A percentile compares a stretch with the other conserved stretches of the same genome.
Conservation (phyloP, 1,140 invertebrate species). For the Drosophila bifasciata region DNA sequence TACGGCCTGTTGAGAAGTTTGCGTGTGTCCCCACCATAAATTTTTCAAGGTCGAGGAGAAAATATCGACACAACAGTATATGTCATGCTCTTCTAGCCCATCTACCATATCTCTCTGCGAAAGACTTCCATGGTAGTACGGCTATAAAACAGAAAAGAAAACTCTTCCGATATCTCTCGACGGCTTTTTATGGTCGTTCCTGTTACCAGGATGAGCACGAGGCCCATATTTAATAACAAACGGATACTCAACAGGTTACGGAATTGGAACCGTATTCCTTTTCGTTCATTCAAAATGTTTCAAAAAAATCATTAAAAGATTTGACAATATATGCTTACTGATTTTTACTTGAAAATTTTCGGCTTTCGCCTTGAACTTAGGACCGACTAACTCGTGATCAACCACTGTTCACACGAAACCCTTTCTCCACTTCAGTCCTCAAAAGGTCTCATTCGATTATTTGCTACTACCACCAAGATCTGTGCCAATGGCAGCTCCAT, state of each 20-base stretch:
- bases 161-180: conserved; percentile 62
- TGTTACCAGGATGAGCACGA: conserved; percentile 48
- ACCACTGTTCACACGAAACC: conserved; percentile 96
- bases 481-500: too few relatives aligned
- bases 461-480: too few relatives aligned
- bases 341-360: conserved; percentile 54
- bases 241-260: conserved; percentile 86
- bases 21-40: conserved; percentile 31
- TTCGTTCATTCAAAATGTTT: conserved; percentile 83
- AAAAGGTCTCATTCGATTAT: too few relatives aligned
- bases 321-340: too few relatives aligned
- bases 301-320: background rate
- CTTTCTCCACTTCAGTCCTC: too few relatives aligned
- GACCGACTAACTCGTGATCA: conserved; percentile 95
- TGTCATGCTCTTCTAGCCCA: conserved; percentile 45
- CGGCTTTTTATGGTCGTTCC: conserved; percentile 56
- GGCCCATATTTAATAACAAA: conserved; percentile 57
- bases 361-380: conserved; percentile 89
- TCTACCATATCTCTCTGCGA: conserved; percentile 24
- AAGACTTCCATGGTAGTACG: conserved; percentile 56
- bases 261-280: conserved; percentile 90
- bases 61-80: conserved; percentile 57
- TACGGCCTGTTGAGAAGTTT: conserved; percentile 61
- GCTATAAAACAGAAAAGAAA: conserved; percentile 58
- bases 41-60: conserved; percentile 56